Evolutionary conservation across 2,888 invertebrate species (phyloP).

Genomic region (Drosophila longiperda): DNA sequence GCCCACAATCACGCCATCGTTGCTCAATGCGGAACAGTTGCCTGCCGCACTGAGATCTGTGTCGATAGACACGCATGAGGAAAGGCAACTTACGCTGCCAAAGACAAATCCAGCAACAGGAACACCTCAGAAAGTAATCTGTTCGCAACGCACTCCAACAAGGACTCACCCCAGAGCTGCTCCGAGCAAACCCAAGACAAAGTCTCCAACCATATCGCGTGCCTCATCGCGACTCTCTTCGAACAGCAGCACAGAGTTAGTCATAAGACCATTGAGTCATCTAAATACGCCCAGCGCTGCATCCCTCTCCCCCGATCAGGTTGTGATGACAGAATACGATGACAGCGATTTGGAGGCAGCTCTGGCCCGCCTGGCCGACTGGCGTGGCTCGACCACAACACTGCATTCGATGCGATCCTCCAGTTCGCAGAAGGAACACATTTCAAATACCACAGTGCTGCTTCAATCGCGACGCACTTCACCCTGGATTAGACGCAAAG

Average conservation of each 20-base stretch:
- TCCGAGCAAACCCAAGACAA: slow-evolving; percentile 4
- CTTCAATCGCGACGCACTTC: slow-evolving; percentile 68
- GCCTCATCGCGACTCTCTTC: slow-evolving; percentile 56
- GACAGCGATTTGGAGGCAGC: slow-evolving; percentile 62
- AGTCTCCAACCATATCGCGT: slow-evolving; percentile 47
- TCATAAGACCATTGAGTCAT: slow-evolving; percentile 64
- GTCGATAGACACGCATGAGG: neutral
- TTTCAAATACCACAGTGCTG: slow-evolving; percentile 54
- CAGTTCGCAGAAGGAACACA: slow-evolving; percentile 35
- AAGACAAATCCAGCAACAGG: slow-evolving; percentile 3
- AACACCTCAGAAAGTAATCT: slow-evolving; percentile 2
- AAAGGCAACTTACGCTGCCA: neutral
- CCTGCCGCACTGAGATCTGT: slow-evolving; percentile 7
- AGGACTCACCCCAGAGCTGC: neutral
- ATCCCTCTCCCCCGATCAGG: slow-evolving; percentile 56
- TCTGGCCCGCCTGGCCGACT: slow-evolving; percentile 43
- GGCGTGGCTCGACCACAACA: slow-evolving; percentile 50
- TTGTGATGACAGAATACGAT: slow-evolving; percentile 56
- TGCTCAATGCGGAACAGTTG: slow-evolving; percentile 1
- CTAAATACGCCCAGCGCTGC: slow-evolving; percentile 61
- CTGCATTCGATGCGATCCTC: slow-evolving; percentile 50
- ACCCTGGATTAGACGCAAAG: slow-evolving; percentile 62
- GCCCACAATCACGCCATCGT: slow-evolving; percentile 28
- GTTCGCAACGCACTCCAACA: slow-evolving; percentile 6
- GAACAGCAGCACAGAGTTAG: slow-evolving; percentile 58